These are phyloP conservation scores for Paradisaea rubra DNA, from an alignment of 2,113 vertebrate genomes.

Conservation along the genomic window DNA sequence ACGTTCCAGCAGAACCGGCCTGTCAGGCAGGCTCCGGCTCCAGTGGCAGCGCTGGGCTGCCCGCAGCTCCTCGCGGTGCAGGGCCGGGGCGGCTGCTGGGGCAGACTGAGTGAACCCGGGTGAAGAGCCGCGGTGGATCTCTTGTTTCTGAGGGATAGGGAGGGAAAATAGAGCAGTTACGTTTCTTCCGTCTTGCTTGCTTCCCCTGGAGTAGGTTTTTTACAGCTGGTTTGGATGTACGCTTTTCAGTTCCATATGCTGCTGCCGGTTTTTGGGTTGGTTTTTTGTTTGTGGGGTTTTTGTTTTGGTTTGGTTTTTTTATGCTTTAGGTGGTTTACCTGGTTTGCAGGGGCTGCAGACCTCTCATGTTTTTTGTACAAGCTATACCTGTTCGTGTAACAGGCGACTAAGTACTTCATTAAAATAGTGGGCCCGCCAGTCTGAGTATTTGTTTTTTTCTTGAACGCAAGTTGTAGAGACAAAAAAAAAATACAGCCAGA, in stretches of 20 bases:
- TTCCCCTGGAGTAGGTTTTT: background rate
- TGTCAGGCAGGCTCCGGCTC: background rate
- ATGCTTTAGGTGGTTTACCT: background rate
- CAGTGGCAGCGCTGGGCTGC: background rate
- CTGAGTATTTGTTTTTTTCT: background rate
- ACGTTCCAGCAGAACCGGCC: background rate
- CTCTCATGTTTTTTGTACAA: background rate
- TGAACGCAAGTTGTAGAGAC: background rate
- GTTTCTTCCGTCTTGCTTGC: background rate
- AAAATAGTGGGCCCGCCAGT: background rate
- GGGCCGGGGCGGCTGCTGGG: background rate
- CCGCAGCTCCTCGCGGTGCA: background rate
- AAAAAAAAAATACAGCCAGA: background rate
- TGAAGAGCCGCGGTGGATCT: background rate
- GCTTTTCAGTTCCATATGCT: fast-evolving
- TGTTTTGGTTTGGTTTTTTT: background rate
- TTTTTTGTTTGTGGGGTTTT: background rate
- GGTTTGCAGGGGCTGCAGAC: background rate
- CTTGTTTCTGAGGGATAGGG: background rate
- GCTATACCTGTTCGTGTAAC: background rate
- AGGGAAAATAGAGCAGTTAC: background rate
- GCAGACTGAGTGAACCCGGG: background rate
- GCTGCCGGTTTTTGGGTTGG: too few species aligned
- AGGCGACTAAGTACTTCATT: background rate
- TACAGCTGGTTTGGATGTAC: background rate